Base-by-base conservation (phyloP, 2,888 invertebrate genomes). In the Drosophila recens region DNA sequence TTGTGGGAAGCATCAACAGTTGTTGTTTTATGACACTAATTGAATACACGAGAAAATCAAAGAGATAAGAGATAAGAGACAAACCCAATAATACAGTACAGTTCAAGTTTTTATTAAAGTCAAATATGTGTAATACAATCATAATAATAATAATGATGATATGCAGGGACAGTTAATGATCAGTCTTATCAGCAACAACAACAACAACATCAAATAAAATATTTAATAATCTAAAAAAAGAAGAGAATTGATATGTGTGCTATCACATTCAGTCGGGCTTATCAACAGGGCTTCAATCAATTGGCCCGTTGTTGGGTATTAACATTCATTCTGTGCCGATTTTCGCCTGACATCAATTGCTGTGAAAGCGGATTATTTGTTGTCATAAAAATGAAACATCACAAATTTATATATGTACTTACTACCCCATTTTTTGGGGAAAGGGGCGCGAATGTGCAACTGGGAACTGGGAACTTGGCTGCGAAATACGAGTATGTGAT, bases 301-400 rank as follows among this genome's bases (percentile, higher is more conserved):
- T 85, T 87, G 83, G 79, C 80, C 61, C 87, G 83, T 83, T 86
- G 83, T 88, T 83, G 83, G 84, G 84, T 85, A 85, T 85, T 85
- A 89, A 80, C 81, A 67, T 89, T 86, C 74, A 81, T 83, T 83
- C 81, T 84, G 73, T 72, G 76, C 79, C 80, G 75, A 78, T 89
- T 87, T 82, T 61, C 54, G 58, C 54, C 77, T 75, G 87, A 87
- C 89, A 84, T 80, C 87, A 90, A 90, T 90, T 90, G 90, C 90
- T 90, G 89, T 90, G 90, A 90, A 90, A 90, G 87, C 84, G 89
- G 90, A 90, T 90, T 90, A 90, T 81, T 80, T 89, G 88, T 90
- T 89, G 88, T 90, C 80, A 85, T 88, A 89, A 87, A 89, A 81
- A 76, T 67, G 64, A 53, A 57, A 68, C 66, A 76, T 59, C 33